Base-by-base conservation (phyloP, 2,888 invertebrate genomes). In the Drosophila neonasuta region DNA sequence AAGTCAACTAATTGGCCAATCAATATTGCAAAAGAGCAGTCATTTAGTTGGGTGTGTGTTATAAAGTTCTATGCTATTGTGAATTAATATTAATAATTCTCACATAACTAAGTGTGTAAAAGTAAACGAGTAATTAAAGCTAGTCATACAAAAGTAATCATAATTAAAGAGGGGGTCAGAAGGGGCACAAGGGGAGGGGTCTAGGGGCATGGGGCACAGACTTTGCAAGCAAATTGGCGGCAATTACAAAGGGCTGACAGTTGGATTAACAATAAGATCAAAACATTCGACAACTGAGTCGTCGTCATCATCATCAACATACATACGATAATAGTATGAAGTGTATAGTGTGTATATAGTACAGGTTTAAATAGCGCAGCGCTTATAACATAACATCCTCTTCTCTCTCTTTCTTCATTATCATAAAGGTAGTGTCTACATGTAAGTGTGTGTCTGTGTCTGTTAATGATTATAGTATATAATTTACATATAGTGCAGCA, bases 211-310 rank as follows among this genome's bases (percentile, higher is more conserved):
- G 15, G 30, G 15, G 39, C 42, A 51, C 45, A 49, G 51, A 66
- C 58, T 68, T 80, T 80, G 80, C 80, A 80, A 86, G 86, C 68
- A 80, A 74, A 72, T 80, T 75, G 81, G 84, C 84, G 86, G 80
- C 80, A 81, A 83, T 83, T 77, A 71, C 62, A 68, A 49, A 66
- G 70, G 82, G 68, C 79, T 64, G 75, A 57, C 63, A 62, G 34
- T 61, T 59, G 65, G 71, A 49, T 51, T 66, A 74, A 81, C 65
- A 80, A 66, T 73, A 73, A 71, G 68, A 69, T 69, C 57, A 63
- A 66, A 56, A 71, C 50, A 59, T 59, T 73, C 48, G 75, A 70
- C 56, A 58, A 68, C 57, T 56, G 71, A 58, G 63, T 77, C 74
- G 75, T 80, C 79, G 8, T 36, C 36, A 36, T 10, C 34, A 46